phyloP scores from a whole-genome alignment of 2,113 vertebrate species.

The Corythaeola cristata region DNA sequence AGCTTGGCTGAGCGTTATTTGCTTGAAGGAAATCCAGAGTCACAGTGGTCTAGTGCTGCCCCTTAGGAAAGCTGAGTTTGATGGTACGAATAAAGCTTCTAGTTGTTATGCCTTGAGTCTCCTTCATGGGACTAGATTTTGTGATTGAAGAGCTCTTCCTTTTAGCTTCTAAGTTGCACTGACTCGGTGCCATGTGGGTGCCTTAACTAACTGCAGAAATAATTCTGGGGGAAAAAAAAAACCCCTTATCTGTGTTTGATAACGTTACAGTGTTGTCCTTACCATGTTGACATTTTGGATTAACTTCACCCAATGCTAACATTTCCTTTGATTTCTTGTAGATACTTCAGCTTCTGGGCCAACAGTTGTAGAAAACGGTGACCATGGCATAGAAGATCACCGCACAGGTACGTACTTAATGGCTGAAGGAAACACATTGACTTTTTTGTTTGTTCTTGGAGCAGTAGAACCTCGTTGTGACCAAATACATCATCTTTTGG shows the following conservation, averaged over 20 bases:
- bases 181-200: background rate
- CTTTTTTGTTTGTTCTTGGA: background rate
- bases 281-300: background rate
- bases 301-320: rapidly evolving
- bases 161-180: background rate
- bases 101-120: background rate
- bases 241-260: background rate
- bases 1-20: background rate
- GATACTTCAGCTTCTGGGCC: slow-evolving; percentile 68
- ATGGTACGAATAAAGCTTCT: background rate
- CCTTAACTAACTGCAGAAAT: background rate
- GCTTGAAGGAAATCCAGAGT: background rate
- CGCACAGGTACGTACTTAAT: slow-evolving; percentile 42
- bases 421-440: rapidly evolving
- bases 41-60: background rate
- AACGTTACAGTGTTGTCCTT: background rate
- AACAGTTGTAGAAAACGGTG: slow-evolving; percentile 82
- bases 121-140: background rate
- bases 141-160: background rate
- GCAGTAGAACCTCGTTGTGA: background rate
- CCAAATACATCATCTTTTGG: background rate
- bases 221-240: background rate
- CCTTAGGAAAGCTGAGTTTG: background rate
- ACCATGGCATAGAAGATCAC: slow-evolving; percentile 77
- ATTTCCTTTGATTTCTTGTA: slow-evolving; percentile 18